Evolutionary conservation across 2,888 invertebrate genomes (phyloP).

Genomic region (Eledona agricola): DNA sequence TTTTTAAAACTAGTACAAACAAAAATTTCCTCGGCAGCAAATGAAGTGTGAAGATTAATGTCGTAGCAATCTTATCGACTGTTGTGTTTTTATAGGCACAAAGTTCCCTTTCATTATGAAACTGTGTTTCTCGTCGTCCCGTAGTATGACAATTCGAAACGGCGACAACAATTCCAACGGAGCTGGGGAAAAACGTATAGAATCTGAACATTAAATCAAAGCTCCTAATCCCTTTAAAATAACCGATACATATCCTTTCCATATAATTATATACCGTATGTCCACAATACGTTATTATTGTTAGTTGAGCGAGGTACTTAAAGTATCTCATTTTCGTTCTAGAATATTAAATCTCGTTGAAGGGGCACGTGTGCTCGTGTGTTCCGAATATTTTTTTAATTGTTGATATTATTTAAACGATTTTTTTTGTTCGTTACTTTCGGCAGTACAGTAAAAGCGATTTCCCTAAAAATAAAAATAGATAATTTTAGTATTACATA

Average conservation of each 20-base stretch:
- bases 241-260: slow-evolving; percentile 55
- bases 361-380: slow-evolving; percentile 17
- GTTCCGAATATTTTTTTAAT: slow-evolving; percentile 30
- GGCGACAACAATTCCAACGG: slow-evolving; percentile 59
- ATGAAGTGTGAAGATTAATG: slow-evolving; percentile 16
- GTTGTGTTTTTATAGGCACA: slow-evolving; percentile 74
- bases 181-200: slow-evolving; percentile 43
- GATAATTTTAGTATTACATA: slow-evolving; percentile 33
- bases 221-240: slow-evolving; percentile 37
- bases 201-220: slow-evolving; percentile 48
- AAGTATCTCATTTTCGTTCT: slow-evolving; percentile 30
- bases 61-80: slow-evolving; percentile 4
- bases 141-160: slow-evolving; percentile 68
- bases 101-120: slow-evolving; percentile 99
- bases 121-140: slow-evolving; percentile 92
- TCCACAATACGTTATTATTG: slow-evolving; percentile 32
- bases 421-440: slow-evolving; percentile 17
- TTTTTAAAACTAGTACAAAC: too few species aligned
- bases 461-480: slow-evolving; percentile 23
- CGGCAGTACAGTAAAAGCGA: slow-evolving; percentile 17
- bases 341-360: slow-evolving; percentile 33
- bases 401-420: slow-evolving; percentile 37
- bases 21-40: too few species aligned
- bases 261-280: slow-evolving; percentile 43
- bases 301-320: slow-evolving; percentile 34